phyloP scores from a whole-genome alignment of 2,113 vertebrate genomes.

The Oxyruncus cristatus region DNA sequence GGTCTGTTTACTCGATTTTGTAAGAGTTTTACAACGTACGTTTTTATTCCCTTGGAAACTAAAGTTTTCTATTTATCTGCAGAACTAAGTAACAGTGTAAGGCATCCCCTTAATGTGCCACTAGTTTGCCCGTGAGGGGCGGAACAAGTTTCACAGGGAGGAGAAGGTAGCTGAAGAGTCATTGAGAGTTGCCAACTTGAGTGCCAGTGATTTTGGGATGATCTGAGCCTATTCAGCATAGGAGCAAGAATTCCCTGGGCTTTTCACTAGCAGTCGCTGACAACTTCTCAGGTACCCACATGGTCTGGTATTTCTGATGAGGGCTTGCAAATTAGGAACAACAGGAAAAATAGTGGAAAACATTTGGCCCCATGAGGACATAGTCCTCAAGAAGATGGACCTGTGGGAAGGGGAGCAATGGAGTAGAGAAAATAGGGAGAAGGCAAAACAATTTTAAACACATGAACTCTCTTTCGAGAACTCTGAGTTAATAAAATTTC shows the following conservation, averaged over 20 bases:
- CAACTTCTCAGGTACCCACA: background rate
- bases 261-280: background rate
- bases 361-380: background rate
- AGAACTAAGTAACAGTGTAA: background rate
- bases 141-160: background rate
- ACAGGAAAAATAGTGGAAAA: background rate
- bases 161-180: background rate
- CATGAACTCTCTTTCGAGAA: background rate
- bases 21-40: background rate
- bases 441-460: background rate
- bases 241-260: background rate
- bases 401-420: background rate
- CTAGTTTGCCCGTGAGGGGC: background rate
- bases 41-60: background rate
- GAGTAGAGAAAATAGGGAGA: background rate
- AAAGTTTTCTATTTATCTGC: background rate
- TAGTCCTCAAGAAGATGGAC: background rate
- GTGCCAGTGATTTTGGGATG: background rate
- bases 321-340: background rate
- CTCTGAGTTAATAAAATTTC: background rate
- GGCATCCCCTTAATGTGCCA: background rate
- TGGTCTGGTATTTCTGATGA: background rate
- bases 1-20: background rate
- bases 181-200: background rate
- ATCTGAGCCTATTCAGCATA: background rate